Evolutionary conservation across 2,113 vertebrate genomes (phyloP), one percentile per base, ranked within the genome.

Genomic region (Gallinago media): DNA sequence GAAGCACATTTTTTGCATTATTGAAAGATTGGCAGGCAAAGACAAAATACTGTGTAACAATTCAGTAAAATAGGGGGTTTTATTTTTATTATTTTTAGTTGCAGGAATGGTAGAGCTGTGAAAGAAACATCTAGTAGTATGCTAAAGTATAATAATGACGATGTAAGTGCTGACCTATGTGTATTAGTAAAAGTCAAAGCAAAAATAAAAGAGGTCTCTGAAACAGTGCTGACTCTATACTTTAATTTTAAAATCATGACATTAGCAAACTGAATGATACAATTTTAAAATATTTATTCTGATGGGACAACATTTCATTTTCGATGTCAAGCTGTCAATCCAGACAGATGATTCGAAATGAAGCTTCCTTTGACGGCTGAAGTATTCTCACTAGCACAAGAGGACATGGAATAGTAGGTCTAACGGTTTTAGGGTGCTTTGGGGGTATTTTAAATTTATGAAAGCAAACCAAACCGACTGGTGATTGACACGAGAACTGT

Each of bases 231-330:
- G 66, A 68, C 34, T 59, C 42, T 36, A 59, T 71, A 44, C 16
- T 71, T 86, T 27, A 49, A 83, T 78, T 94, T 94, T 83, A 83
- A 94, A 95, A 66, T 66, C 49, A 83, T 58, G 73, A 91, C 88
- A 96, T 91, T 89, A 96, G 46, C n/a, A 91, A 94, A 91, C 77
- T 21, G 3, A 42, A 52, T 32, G 18, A 92, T 42, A 67, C 19
- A 63, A 46, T 89, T 93, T 72, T 49, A 5, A 89, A 96, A 85
- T 52, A 93, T 93, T 90, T 85, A 89, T 97, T 94, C 90, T 94
- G 72, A 87, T 66, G 29, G 63, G 72, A 82, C 77, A 54, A 56
- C 82, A 86, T 88, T 95, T 95, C 71, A 84, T 85, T 94, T 94
- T 36, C 62, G 70, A 78, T 68, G 83, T 85, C n/a, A 95, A 92